A percentile compares a stretch with the other conserved stretches of the same genome.
These are phyloP conservation scores for Crocallis elinguaria DNA, from an alignment of 2,888 invertebrate genomes.

Conservation along the genomic window DNA sequence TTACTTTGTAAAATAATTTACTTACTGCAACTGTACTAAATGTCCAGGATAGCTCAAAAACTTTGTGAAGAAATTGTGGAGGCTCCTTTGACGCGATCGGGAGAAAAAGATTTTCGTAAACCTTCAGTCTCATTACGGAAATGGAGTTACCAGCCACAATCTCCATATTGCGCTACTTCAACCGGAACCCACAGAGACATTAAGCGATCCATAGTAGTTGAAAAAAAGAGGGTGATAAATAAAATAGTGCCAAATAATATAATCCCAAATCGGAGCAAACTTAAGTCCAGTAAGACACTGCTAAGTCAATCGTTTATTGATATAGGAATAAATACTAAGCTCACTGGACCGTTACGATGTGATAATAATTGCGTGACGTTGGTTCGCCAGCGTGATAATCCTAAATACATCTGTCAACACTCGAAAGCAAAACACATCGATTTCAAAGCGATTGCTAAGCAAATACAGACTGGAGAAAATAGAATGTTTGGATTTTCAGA, in stretches of 20 bases:
- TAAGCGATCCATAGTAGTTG: constrained; percentile 44
- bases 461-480: constrained; percentile 48
- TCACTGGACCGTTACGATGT: constrained; percentile 53
- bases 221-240: constrained; percentile 51
- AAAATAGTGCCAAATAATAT: constrained; percentile 43
- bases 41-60: constrained; percentile 61
- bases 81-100: constrained; percentile 43
- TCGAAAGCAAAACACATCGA: constrained; percentile 30
- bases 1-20: constrained; percentile 4
- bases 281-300: constrained; percentile 47
- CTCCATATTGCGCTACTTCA: too few species aligned
- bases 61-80: constrained; percentile 63
- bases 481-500: constrained; percentile 42
- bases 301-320: constrained; percentile 47
- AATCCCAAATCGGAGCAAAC: constrained; percentile 37
- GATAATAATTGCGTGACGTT: constrained; percentile 59
- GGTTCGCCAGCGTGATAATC: constrained; percentile 51
- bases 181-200: constrained; percentile 3
- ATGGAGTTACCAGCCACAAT: neutral
- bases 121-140: constrained; percentile 12
- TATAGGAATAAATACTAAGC: constrained; percentile 52
- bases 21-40: constrained; percentile 36
- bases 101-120: constrained; percentile 25
- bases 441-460: constrained; percentile 42
- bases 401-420: constrained; percentile 47